Conservation (phyloP, 1,140 invertebrate species). For the Chlorops oryzae region DNA sequence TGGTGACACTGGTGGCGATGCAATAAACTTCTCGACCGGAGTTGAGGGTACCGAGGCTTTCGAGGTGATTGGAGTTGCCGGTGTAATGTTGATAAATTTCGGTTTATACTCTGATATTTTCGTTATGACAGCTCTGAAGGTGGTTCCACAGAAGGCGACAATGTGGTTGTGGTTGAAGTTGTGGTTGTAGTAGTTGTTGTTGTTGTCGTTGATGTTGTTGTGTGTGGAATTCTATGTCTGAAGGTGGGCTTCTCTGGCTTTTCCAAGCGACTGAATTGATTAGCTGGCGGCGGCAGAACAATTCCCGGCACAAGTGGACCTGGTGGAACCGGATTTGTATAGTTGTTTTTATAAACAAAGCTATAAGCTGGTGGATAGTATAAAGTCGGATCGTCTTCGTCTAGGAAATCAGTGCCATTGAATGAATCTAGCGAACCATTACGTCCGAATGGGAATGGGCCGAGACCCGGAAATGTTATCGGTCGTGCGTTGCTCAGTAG, state of each 20-base stretch:
- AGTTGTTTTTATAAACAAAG: slow-evolving; percentile 74
- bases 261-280: slow-evolving; percentile 62
- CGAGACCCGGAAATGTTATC: slow-evolving; percentile 50
- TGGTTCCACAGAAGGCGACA: slow-evolving; percentile 5
- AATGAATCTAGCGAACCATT: slow-evolving; percentile 35
- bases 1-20: slow-evolving; percentile 5
- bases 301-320: slow-evolving; percentile 82
- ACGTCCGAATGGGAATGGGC: slow-evolving; percentile 29
- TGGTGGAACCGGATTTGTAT: slow-evolving; percentile 68
- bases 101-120: slow-evolving; percentile 18
- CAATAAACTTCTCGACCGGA: not conserved
- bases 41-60: slow-evolving; percentile 8
- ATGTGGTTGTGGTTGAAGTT: slow-evolving; percentile 7
- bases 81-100: slow-evolving; percentile 15
- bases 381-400: slow-evolving; percentile 82
- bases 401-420: slow-evolving; percentile 61
- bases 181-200: slow-evolving; percentile 12
- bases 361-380: slow-evolving; percentile 86
- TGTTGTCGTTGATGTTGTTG: slow-evolving; percentile 34
- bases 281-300: slow-evolving; percentile 75
- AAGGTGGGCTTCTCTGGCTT: slow-evolving; percentile 13
- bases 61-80: slow-evolving; percentile 7
- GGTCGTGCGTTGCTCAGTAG: slow-evolving; percentile 41
- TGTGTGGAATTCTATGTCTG: slow-evolving; percentile 11
- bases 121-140: slow-evolving; percentile 9